A percentile compares a stretch with the other conserved stretches of the same genome.
phyloP scores from a whole-genome alignment of 2,113 vertebrate genomes.

The Chloroceryle aenea region DNA sequence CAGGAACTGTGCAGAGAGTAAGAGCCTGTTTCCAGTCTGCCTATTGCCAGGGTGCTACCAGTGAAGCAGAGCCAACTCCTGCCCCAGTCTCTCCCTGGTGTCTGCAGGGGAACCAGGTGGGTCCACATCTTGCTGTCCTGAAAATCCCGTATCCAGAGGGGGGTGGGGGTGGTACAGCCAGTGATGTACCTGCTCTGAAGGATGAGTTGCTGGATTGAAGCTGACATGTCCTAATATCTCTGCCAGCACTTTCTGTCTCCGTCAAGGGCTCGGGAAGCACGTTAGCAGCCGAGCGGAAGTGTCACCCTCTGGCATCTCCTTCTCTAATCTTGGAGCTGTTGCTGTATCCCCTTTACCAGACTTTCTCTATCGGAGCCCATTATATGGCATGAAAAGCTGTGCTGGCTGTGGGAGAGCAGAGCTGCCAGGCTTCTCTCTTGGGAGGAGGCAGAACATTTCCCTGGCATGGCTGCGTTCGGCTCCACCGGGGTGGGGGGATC shows the following conservation, averaged over 20 bases:
- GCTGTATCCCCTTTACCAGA: slow-evolving; percentile 21
- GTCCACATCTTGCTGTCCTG: neutral
- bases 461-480: fast-evolving
- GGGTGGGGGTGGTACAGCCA: neutral
- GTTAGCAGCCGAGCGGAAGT: slow-evolving; percentile 38
- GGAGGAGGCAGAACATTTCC: neutral
- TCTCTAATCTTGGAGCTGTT: slow-evolving; percentile 35
- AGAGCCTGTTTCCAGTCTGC: neutral
- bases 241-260: slow-evolving; percentile 42
- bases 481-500: neutral
- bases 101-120: neutral
- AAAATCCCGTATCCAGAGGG: neutral
- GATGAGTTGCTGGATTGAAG: slow-evolving; percentile 54
- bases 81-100: neutral
- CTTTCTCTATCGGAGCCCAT: neutral
- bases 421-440: neutral
- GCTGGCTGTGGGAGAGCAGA: neutral
- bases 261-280: slow-evolving; percentile 18
- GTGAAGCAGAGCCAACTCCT: neutral
- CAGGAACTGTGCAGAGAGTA: fast-evolving
- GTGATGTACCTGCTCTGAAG: slow-evolving; percentile 43
- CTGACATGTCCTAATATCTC: slow-evolving; percentile 49
- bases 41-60: neutral
- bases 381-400: neutral
- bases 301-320: slow-evolving; percentile 69